These are phyloP conservation scores for Camponotus floridanus DNA, from an alignment of 1,140 invertebrate genomes.

Conservation along the genomic window DNA sequence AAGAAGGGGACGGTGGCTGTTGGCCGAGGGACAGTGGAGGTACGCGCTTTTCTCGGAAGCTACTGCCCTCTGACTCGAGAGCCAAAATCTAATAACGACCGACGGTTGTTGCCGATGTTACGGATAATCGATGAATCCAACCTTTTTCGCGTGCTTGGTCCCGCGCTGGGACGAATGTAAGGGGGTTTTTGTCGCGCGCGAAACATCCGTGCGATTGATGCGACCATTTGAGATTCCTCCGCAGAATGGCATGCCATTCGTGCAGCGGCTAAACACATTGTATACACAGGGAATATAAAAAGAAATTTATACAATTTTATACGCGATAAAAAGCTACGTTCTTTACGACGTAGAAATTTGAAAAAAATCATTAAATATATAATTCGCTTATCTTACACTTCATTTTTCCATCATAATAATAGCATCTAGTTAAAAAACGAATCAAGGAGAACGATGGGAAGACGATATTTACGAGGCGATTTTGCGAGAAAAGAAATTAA, in stretches of 20 bases:
- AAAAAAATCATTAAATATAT: background rate
- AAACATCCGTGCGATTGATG: conserved; percentile 22
- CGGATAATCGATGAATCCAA: conserved; percentile 64
- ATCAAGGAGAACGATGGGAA: background rate
- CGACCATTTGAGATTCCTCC: no score
- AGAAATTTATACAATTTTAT: background rate
- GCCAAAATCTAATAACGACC: conserved; percentile 37
- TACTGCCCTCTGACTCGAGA: conserved; percentile 68
- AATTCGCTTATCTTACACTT: background rate
- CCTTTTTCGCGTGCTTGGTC: background rate
- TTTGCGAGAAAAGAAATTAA: background rate
- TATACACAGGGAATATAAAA: no score
- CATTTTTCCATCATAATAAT: background rate
- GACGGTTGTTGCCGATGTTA: conserved; percentile 17
- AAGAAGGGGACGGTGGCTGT: conserved; percentile 43
- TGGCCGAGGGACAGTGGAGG: conserved; percentile 33
- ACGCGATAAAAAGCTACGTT: background rate
- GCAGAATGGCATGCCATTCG: no score
- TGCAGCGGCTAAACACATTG: no score
- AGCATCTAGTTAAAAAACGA: background rate
- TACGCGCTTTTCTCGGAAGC: conserved; percentile 67
- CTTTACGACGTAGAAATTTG: background rate
- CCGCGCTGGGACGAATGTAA: conserved; percentile 4
- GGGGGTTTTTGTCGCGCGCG: background rate
- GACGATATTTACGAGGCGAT: background rate